Conservation (phyloP, 1,140 invertebrate genomes). For the Adelges cooleyi region DNA sequence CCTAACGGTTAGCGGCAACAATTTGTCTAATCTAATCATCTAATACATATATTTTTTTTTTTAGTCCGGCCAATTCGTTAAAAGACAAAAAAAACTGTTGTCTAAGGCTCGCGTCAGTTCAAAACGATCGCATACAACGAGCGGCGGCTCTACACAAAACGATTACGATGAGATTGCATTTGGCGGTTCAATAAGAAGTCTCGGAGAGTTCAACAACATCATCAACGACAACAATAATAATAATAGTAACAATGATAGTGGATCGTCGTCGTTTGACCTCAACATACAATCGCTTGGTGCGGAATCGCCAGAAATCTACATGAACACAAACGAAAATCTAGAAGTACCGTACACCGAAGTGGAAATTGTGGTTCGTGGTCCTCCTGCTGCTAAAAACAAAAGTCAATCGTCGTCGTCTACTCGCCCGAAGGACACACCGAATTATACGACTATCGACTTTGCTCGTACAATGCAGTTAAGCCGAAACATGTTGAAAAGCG, state of each 20-base stretch:
- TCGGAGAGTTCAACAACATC: constrained; percentile 1
- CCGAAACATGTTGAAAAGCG: constrained; percentile 43
- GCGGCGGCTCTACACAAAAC: constrained; percentile 12
- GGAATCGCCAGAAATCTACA: too few species aligned
- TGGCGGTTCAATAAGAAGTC: too few species aligned
- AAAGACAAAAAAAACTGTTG: background rate
- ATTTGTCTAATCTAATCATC: too few species aligned
- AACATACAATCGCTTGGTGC: too few species aligned
- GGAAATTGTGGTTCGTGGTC: constrained; percentile 34
- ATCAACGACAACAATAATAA: background rate
- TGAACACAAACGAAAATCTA: constrained; percentile 26
- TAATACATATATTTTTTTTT: too few species aligned
- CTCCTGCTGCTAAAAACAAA: constrained; percentile 38
- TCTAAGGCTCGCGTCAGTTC: constrained; percentile 10
- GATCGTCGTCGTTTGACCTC: too few species aligned
- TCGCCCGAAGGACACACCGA: constrained; percentile 44
- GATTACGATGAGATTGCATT: constrained; percentile 18
- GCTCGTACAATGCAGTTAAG: constrained; percentile 80
- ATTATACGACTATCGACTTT: constrained; percentile 89
- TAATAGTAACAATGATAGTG: constrained; percentile 4
- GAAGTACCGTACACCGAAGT: constrained; percentile 43
- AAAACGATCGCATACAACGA: background rate
- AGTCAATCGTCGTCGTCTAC: constrained; percentile 40
- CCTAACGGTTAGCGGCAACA: too few species aligned
- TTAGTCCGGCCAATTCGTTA: too few species aligned